phyloP scores from a whole-genome alignment of 2,113 vertebrate species.

The Stomatorhinus ivindoensis region DNA sequence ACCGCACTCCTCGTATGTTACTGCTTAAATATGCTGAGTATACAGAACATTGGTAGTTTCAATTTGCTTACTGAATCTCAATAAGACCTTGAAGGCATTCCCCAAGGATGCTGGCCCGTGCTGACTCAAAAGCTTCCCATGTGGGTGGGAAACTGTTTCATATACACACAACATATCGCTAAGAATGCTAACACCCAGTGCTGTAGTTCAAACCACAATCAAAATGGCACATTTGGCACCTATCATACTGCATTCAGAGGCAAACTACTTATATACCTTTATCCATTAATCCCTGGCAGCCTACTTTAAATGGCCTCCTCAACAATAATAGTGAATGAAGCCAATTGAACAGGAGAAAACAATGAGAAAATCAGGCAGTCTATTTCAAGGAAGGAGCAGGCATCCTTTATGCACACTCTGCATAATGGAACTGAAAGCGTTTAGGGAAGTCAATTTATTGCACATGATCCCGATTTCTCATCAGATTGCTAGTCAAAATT shows the following conservation, averaged over 20 bases:
- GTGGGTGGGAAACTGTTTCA: neutral
- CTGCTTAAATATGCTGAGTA: neutral
- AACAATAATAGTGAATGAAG: neutral
- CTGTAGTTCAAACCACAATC: neutral
- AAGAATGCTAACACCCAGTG: neutral
- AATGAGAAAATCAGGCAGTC: neutral
- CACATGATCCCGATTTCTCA: constrained; percentile 11
- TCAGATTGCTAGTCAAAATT: neutral
- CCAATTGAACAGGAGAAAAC: neutral
- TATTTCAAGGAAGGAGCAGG: neutral
- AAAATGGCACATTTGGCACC: neutral
- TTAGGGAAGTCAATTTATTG: constrained; percentile 5
- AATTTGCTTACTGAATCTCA: neutral
- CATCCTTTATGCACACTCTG: neutral
- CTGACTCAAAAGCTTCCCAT: neutral
- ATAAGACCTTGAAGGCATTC: neutral
- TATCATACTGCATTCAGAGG: neutral
- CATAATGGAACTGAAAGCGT: constrained; percentile 9
- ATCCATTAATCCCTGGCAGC: neutral
- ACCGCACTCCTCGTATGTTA: too few species aligned
- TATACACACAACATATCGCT: neutral
- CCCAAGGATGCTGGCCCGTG: neutral
- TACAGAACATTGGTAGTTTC: neutral
- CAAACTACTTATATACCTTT: neutral
- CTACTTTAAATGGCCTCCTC: neutral